Percentiles rank a stretch among this genome's conserved stretches.
Evolutionary conservation across 2,797 vertebrate species (phyloP).

Genomic region (Euphonia xanthogaster): DNA sequence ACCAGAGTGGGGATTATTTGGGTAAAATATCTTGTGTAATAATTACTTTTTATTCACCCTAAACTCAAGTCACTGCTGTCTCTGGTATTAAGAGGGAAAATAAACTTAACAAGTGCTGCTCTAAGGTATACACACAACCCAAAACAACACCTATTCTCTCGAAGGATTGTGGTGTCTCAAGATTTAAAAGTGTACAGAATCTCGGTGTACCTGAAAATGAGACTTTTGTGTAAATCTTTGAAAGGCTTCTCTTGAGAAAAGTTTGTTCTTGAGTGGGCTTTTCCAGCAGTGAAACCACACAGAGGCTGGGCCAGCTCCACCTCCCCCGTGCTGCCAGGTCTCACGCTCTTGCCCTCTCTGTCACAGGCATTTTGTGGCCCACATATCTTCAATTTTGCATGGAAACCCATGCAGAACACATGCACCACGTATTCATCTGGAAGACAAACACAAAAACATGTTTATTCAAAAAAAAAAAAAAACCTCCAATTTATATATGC

Average conservation of each 20-base stretch:
- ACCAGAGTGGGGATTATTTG: not conserved
- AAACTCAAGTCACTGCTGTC: not conserved
- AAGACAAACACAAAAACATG: not conserved
- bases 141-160: not conserved
- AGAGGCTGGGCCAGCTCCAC: not conserved
- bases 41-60: not conserved
- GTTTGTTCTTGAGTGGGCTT: not conserved
- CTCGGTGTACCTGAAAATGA: not conserved
- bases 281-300: not conserved
- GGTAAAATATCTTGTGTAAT: not conserved
- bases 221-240: not conserved
- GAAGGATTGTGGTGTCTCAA: not conserved
- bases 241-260: not conserved
- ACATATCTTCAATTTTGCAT: not conserved
- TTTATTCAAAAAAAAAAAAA: not conserved
- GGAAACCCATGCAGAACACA: not conserved
- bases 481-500: rapidly evolving
- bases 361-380: not conserved
- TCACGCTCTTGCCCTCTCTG: not conserved
- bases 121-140: not conserved
- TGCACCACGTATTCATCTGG: not conserved
- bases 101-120: not conserved
- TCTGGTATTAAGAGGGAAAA: not conserved
- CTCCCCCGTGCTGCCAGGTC: not conserved
- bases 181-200: not conserved